phyloP scores from a whole-genome alignment of 23 tunicate genomes.

The Phallusia fumigata region DNA sequence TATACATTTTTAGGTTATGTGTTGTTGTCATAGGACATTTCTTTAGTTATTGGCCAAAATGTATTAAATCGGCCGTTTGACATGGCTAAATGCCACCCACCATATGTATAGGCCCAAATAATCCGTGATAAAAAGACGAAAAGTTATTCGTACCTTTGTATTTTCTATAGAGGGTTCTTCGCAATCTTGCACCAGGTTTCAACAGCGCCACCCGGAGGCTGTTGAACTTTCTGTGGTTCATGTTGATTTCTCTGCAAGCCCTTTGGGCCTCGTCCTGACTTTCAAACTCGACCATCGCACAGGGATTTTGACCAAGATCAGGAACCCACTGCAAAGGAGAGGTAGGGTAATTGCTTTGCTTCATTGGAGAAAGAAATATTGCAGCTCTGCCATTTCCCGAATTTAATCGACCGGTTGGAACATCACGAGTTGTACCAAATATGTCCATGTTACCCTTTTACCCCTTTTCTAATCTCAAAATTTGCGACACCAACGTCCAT shows the following conservation, averaged over 20 bases:
- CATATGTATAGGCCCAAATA: too few species aligned
- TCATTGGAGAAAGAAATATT: neutral
- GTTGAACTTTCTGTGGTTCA: conserved; percentile 70
- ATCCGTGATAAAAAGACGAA: too few species aligned
- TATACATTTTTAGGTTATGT: too few species aligned
- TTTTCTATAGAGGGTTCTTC: conserved; percentile 87
- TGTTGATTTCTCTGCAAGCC: conserved; percentile 98
- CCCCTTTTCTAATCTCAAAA: too few species aligned
- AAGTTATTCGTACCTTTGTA: conserved; percentile 84
- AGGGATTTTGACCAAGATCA: conserved; percentile 72
- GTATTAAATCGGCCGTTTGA: too few species aligned
- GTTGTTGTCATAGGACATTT: too few species aligned
- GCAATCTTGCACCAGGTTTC: conserved; percentile 91
- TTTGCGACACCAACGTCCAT: too few species aligned
- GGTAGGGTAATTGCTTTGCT: neutral
- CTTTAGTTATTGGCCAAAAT: too few species aligned
- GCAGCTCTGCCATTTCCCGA: neutral
- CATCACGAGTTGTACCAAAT: too few species aligned
- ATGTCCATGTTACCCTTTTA: too few species aligned
- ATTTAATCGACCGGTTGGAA: too few species aligned
- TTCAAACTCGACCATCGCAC: conserved; percentile 94
- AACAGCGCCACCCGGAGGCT: conserved; percentile 88
- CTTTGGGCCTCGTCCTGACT: conserved; percentile 89
- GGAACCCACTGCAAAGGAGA: conserved; percentile 81
- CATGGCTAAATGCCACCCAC: too few species aligned